These are phyloP conservation scores for Mythimna albipuncta DNA, from an alignment of 2,888 invertebrate genomes.

Conservation along the genomic window DNA sequence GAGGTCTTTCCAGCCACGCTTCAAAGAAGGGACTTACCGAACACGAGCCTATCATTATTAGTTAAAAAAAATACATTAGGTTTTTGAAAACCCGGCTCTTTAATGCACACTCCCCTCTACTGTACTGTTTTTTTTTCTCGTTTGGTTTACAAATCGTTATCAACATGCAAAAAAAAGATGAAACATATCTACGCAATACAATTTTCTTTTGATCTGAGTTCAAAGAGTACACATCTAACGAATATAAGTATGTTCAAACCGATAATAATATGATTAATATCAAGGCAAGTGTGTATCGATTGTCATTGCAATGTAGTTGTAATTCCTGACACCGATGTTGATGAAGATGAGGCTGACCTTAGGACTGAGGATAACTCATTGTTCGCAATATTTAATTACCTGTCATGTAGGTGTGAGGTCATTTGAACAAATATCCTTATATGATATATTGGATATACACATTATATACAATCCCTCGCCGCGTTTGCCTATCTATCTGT, in stretches of 20 bases:
- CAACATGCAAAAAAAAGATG: constrained; percentile 21
- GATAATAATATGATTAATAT: constrained; percentile 27
- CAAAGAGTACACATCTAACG: background rate
- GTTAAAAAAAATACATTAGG: too few species aligned
- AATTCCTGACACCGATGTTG: constrained; percentile 60
- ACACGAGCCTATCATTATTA: too few species aligned
- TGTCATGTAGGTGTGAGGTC: constrained; percentile 14
- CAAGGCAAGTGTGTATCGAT: constrained; percentile 49
- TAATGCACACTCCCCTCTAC: too few species aligned
- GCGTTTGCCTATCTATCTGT: too few species aligned
- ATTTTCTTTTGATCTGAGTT: constrained; percentile 15
- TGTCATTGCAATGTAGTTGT: constrained; percentile 45
- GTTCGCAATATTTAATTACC: constrained; percentile 33
- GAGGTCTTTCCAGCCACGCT: too few species aligned
- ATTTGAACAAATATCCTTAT: background rate
- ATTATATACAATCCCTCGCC: too few species aligned
- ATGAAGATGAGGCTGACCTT: constrained; percentile 54
- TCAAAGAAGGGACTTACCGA: too few species aligned
- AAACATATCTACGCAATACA: background rate
- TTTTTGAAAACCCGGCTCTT: too few species aligned
- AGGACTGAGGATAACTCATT: constrained; percentile 56
- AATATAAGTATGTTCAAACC: constrained; percentile 6
- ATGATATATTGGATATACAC: too few species aligned
- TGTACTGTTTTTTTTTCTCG: background rate
- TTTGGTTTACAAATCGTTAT: constrained; percentile 4